Evolutionary conservation across 2,888 invertebrate genomes (phyloP).

Genomic region (Himalopsyche japonica): DNA sequence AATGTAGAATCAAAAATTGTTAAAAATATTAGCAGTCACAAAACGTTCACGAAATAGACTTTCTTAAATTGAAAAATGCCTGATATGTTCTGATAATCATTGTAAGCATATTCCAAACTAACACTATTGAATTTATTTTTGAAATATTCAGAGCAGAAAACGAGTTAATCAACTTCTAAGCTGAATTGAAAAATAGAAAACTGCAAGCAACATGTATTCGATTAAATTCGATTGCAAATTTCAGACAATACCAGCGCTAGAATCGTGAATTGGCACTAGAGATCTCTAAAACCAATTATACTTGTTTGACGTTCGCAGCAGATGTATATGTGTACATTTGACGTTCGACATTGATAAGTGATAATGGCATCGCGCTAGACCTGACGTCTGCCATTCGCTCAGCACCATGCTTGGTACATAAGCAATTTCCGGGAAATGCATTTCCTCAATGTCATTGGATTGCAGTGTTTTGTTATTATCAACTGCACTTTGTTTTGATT

Average conservation of each 20-base stretch:
- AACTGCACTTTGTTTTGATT: not conserved
- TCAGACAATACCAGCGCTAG: not conserved
- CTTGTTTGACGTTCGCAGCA: not conserved
- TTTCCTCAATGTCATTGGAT: not conserved
- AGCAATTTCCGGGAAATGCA: not conserved
- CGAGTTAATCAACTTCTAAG: no score
- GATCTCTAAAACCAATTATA: not conserved
- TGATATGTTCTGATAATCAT: no score
- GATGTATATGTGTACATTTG: not conserved
- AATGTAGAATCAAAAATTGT: no score
- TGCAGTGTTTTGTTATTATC: not conserved
- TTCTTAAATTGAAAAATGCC: no score
- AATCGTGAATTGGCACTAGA: not conserved
- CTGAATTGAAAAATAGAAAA: no score
- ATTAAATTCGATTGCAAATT: not conserved
- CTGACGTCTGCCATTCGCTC: not conserved
- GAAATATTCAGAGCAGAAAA: no score
- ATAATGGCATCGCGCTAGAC: not conserved
- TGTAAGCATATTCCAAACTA: no score
- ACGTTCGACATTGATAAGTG: not conserved
- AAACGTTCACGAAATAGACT: no score
- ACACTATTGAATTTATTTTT: no score
- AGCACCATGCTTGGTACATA: not conserved
- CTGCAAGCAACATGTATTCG: not conserved
- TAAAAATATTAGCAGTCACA: no score